A percentile compares a stretch with the other conserved stretches of the same genome.
These are phyloP conservation scores for Protophormia terraenovae DNA, from an alignment of 2,888 invertebrate species.

Conservation along the genomic window DNA sequence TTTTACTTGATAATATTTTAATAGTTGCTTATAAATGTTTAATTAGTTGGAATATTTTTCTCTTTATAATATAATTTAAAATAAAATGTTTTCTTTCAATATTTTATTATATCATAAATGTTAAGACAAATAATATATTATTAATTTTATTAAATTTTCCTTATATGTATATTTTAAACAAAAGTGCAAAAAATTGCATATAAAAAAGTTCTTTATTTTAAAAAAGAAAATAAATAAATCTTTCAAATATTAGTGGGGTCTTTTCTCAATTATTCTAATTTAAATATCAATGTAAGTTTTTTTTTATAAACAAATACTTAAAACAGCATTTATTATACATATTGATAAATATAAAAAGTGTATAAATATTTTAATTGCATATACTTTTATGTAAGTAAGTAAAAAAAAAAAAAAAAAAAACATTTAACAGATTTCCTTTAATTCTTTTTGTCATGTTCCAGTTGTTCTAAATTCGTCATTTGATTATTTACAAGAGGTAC, in stretches of 20 bases:
- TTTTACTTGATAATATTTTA: conserved; percentile 48
- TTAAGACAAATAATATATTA: conserved; percentile 19
- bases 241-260: conserved; percentile 31
- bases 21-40: conserved; percentile 24
- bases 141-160: conserved; percentile 28
- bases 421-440: conserved; percentile 6
- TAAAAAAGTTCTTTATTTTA: conserved; percentile 43
- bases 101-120: neutral
- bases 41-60: conserved; percentile 37
- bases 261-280: neutral
- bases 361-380: neutral
- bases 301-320: conserved; percentile 60
- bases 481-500: conserved; percentile 73
- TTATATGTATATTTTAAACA: conserved; percentile 26
- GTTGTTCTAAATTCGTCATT: neutral
- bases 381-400: neutral
- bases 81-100: conserved; percentile 28
- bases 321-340: conserved; percentile 64
- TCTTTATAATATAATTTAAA: conserved; percentile 14
- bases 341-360: neutral
- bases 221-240: conserved; percentile 38
- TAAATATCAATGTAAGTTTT: neutral
- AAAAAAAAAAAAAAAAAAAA: neutral
- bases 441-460: conserved; percentile 52
- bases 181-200: conserved; percentile 49